Evolutionary conservation across 2,888 invertebrate genomes (phyloP), one percentile per base, ranked within the genome.

Genomic region (Hedychridium roseum): DNA sequence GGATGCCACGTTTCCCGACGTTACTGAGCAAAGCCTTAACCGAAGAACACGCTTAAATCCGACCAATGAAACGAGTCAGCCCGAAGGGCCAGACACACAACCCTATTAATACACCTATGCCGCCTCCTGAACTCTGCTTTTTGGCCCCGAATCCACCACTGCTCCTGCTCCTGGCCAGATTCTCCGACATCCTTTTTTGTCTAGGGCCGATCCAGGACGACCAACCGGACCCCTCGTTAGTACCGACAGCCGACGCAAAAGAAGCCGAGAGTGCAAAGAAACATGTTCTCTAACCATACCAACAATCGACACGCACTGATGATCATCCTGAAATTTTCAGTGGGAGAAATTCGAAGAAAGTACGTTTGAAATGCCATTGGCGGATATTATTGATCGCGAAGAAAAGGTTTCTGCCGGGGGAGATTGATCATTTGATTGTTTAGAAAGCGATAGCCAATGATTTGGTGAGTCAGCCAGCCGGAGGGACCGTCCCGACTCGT

Each of bases 51-150:
- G 31, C 14, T 31, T 11, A 11, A 7, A 12, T 23, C 23, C 5
- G 6, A 31, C 6, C 12, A 31, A n/a, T 31, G 50, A 58, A 54
- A 56, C 44, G 65, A 67, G 68, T 71, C n/a, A 68, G 73, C 73
- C 73, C 54, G 57, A 66, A 72, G 73, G 71, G 65, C 66, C 72
- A 71, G 71, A 72, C 72, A 46, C 55, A 54, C 52, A 61, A 60
- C 57, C 63, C 64, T 60, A 67, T 71, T 69, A n/a, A 66, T 65
- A 66, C 61, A 64, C 63, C 66, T 66, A 58, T 65, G 62, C 71
- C 67, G 72, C 72, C 72, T 70, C 66, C 73, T 70, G 72, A 35
- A 18, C 17, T 35, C 30, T n/a, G 21, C n/a, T n/a, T n/a, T n/a
- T n/a, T n/a, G 50, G 39, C 20, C 55, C 34, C 14, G 39, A 41